Percentiles rank a stretch among this genome's conserved stretches.
Conservation (phyloP, 2,797 vertebrate species). For the Karalla daura region DNA sequence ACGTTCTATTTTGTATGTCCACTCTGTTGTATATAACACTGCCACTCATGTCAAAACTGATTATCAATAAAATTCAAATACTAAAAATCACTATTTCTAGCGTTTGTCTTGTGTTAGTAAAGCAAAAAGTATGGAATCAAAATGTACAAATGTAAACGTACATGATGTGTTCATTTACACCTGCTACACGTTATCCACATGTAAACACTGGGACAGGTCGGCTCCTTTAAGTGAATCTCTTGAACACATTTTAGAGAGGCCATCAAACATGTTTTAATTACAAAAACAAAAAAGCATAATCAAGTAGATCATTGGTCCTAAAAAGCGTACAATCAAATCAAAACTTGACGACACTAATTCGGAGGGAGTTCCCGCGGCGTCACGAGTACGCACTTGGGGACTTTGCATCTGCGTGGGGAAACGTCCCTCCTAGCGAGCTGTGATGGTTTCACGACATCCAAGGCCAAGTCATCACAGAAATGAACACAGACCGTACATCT, state of each 20-base stretch:
- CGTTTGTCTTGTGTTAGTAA: too few species aligned
- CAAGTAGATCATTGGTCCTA: slow-evolving; percentile 68
- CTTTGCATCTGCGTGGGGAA: slow-evolving; percentile 28
- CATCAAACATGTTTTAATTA: slow-evolving; percentile 72
- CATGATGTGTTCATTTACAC: too few species aligned
- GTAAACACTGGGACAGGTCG: too few species aligned
- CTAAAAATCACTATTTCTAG: not conserved
- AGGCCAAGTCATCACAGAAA: slow-evolving; percentile 24
- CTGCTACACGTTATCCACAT: too few species aligned
- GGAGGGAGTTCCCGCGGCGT: slow-evolving; percentile 9
- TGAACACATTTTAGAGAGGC: slow-evolving; percentile 37
- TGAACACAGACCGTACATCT: slow-evolving; percentile 10
- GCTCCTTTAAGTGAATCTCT: too few species aligned
- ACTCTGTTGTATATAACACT: slow-evolving; percentile 40
- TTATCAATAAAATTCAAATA: slow-evolving; percentile 56
- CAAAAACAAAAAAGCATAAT: slow-evolving; percentile 76
- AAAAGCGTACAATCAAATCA: slow-evolving; percentile 48
- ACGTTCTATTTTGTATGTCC: slow-evolving; percentile 56
- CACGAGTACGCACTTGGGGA: slow-evolving; percentile 9
- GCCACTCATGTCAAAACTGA: slow-evolving; percentile 29
- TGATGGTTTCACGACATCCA: slow-evolving; percentile 31
- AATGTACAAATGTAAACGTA: too few species aligned
- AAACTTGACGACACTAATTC: slow-evolving; percentile 40
- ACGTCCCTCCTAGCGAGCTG: slow-evolving; percentile 13
- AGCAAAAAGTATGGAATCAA: too few species aligned